Conservation (phyloP, 1,140 invertebrate genomes). For the Drosophila mojavensis region DNA sequence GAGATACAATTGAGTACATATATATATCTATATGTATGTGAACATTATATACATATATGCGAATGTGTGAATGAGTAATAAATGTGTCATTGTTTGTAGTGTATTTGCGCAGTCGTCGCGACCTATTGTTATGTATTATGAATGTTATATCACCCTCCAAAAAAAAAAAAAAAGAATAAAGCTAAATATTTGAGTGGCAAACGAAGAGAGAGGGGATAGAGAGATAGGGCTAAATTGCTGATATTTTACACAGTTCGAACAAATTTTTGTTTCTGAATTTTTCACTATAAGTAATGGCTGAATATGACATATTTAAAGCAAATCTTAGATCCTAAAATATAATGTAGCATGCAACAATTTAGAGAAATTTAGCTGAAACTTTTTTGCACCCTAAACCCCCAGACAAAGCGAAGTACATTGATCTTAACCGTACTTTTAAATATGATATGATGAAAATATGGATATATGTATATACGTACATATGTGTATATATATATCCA, state of each 20-base stretch:
- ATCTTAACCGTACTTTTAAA: slow-evolving; percentile 32
- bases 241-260: slow-evolving; percentile 77
- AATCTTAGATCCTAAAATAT: slow-evolving; percentile 20
- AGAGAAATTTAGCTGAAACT: slow-evolving; percentile 75
- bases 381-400: slow-evolving; percentile 59
- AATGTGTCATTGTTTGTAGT: slow-evolving; percentile 68
- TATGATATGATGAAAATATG: slow-evolving; percentile 25
- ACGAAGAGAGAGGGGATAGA: background rate
- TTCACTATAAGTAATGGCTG: slow-evolving; percentile 2
- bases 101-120: slow-evolving; percentile 39
- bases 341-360: slow-evolving; percentile 69
- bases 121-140: slow-evolving; percentile 52
- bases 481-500: slow-evolving; percentile 38
- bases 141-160: slow-evolving; percentile 36
- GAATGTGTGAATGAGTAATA: slow-evolving; percentile 61
- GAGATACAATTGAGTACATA: slow-evolving; percentile 74
- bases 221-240: slow-evolving; percentile 49
- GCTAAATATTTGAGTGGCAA: slow-evolving; percentile 46
- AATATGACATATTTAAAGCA: slow-evolving; percentile 31
- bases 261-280: slow-evolving; percentile 32
- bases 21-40: slow-evolving; percentile 44
- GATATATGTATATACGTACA: slow-evolving; percentile 27
- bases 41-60: slow-evolving; percentile 45
- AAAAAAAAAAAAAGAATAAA: slow-evolving; percentile 46
- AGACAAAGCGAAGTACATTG: slow-evolving; percentile 18